Evolutionary conservation across 2,797 vertebrate genomes (phyloP).

Genomic region (Lophius americanus): DNA sequence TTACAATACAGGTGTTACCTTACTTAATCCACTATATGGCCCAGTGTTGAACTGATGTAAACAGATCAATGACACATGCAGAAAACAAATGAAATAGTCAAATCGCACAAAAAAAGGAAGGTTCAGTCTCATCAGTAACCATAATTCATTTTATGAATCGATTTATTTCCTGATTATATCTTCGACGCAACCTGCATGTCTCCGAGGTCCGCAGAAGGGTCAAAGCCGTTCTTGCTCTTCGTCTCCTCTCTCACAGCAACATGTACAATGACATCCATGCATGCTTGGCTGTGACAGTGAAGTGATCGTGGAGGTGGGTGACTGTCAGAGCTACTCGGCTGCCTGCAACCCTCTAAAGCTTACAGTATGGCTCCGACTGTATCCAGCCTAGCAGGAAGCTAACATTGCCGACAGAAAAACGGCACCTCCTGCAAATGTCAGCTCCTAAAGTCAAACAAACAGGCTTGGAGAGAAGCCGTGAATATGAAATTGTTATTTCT

Average conservation of each 20-base stretch:
- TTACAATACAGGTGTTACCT: conserved; percentile 9
- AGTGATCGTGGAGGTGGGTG: conserved; percentile 20
- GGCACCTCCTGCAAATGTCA: conserved; percentile 62
- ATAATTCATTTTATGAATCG: conserved; percentile 2
- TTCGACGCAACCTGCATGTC: conserved; percentile 5
- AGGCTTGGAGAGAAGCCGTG: conserved; percentile 5
- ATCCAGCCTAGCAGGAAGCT: conserved; percentile 70
- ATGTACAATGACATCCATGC: not conserved
- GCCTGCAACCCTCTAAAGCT: conserved; percentile 56
- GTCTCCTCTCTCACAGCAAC: not conserved
- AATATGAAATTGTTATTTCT: conserved; percentile 1
- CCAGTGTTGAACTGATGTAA: conserved; percentile 3
- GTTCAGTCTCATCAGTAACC: not conserved
- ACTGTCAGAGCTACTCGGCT: conserved; percentile 39
- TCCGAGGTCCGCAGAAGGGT: conserved; percentile 13
- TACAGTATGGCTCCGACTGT: conserved; percentile 46
- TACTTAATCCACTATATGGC: not conserved
- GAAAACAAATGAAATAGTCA: not conserved
- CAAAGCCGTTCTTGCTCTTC: not conserved
- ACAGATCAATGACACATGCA: not conserved
- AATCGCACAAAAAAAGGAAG: not conserved
- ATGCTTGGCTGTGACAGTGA: not conserved
- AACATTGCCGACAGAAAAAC: conserved; percentile 53
- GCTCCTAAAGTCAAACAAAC: conserved; percentile 37
- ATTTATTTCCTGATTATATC: not conserved